A percentile compares a stretch with the other conserved stretches of the same genome.
These are phyloP conservation scores for Leucoptera coffeella DNA, from an alignment of 2,888 invertebrate genomes.

Conservation along the genomic window DNA sequence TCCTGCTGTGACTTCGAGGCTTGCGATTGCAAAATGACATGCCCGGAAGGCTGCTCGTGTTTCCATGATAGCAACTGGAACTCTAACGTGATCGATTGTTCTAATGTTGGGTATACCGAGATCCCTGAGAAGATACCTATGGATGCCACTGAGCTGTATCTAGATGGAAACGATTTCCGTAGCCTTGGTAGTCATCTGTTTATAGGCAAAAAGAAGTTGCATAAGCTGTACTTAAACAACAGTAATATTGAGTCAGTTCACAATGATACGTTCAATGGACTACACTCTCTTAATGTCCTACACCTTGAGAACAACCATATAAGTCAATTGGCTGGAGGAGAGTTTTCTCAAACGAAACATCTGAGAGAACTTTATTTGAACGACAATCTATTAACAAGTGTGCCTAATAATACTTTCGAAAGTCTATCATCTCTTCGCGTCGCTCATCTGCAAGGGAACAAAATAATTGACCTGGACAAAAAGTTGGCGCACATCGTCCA, in stretches of 20 bases:
- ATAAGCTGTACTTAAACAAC: conserved; percentile 70
- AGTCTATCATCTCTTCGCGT: conserved; percentile 65
- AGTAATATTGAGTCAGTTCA: conserved; percentile 67
- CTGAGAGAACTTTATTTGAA: conserved; percentile 74
- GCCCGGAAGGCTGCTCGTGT: conserved; percentile 78
- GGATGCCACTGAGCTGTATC: conserved; percentile 81
- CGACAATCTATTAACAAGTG: conserved; percentile 67
- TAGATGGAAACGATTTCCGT: conserved; percentile 75
- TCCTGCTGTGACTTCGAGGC: conserved; percentile 86
- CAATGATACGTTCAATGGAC: conserved; percentile 75
- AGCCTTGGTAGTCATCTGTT: conserved; percentile 74
- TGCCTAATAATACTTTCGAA: conserved; percentile 69
- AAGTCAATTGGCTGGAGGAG: conserved; percentile 65
- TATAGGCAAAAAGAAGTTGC: conserved; percentile 76
- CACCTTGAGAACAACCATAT: conserved; percentile 74
- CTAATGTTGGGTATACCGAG: conserved; percentile 63
- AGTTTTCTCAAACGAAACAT: conserved; percentile 71
- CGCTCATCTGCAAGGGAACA: conserved; percentile 68
- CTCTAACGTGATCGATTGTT: conserved; percentile 77
- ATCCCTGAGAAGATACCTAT: conserved; percentile 77
- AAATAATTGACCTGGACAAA: conserved; percentile 64
- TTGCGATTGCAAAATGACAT: conserved; percentile 86
- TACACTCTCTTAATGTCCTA: conserved; percentile 63
- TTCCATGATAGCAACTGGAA: conserved; percentile 81
- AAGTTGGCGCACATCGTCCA: conserved; percentile 55